Conservation (phyloP, 2,797 vertebrate genomes). For the Nyctibius grandis region DNA sequence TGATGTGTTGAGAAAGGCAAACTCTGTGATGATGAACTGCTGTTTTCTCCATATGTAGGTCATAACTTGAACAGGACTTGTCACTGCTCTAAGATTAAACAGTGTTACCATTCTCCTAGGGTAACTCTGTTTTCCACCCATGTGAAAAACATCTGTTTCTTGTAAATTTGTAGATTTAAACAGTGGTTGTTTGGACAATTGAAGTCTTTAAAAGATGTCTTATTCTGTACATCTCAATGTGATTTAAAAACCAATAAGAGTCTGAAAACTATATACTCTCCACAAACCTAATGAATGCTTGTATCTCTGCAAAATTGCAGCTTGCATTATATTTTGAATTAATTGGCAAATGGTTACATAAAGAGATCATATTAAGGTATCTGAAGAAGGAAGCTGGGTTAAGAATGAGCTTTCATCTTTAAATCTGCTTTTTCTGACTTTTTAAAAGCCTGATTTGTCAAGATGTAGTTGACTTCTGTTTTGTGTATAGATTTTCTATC, state of each 20-base stretch:
- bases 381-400: conserved; percentile 58
- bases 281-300: conserved; percentile 17
- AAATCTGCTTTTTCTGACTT: conserved; percentile 57
- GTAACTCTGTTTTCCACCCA: not conserved
- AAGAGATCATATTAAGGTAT: conserved; percentile 63
- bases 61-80: not conserved
- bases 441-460: conserved; percentile 55
- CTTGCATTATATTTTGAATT: conserved; percentile 50
- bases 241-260: conserved; percentile 33
- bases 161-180: not conserved
- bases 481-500: conserved; percentile 43
- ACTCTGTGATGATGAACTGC: not conserved
- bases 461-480: conserved; percentile 46
- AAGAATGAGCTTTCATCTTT: conserved; percentile 59
- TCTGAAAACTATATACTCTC: not conserved
- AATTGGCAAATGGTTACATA: conserved; percentile 62
- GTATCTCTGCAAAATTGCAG: not conserved
- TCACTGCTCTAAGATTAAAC: not conserved
- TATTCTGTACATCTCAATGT: not conserved
- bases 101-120: not conserved
- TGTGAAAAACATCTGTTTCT: not conserved
- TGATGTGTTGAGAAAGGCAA: not conserved
- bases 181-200: not conserved
- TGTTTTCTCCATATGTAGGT: not conserved
- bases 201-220: conserved; percentile 4